Conservation (phyloP, 1,140 invertebrate genomes). For the Drosophila arawakana region DNA sequence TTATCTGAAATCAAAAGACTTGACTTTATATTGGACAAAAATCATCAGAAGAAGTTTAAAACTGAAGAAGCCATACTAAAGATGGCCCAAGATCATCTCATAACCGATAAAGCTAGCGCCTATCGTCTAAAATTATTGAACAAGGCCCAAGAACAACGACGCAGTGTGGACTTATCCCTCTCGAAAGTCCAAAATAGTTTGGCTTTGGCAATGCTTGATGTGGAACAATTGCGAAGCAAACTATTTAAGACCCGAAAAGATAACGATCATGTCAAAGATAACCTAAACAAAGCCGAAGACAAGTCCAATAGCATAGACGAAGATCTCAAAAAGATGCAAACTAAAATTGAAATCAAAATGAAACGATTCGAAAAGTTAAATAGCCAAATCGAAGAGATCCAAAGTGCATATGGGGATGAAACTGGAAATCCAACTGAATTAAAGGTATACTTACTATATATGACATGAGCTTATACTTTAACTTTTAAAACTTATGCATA, state of each 20-base stretch:
- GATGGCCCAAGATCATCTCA: conserved; percentile 88
- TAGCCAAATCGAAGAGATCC: conserved; percentile 73
- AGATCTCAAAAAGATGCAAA: conserved; percentile 60
- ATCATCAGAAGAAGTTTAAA: conserved; percentile 85
- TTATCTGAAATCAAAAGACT: conserved; percentile 60
- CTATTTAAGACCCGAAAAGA: conserved; percentile 52
- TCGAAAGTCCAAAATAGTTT: conserved; percentile 88
- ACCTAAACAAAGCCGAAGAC: conserved; percentile 45
- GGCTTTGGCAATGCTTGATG: conserved; percentile 86
- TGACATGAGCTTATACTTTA: too few relatives aligned
- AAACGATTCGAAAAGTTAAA: conserved; percentile 69
- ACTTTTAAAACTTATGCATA: neutral
- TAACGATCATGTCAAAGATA: conserved; percentile 44
- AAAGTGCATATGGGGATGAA: conserved; percentile 66
- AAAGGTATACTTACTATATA: conserved; percentile 84
- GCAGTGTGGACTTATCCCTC: conserved; percentile 86
- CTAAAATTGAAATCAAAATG: conserved; percentile 76
- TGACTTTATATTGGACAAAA: conserved; percentile 85
- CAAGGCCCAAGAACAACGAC: conserved; percentile 84
- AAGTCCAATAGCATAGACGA: conserved; percentile 47
- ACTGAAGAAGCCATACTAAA: conserved; percentile 88
- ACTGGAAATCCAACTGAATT: conserved; percentile 85
- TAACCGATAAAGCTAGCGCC: conserved; percentile 88
- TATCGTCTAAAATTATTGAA: conserved; percentile 85
- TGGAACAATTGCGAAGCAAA: conserved; percentile 86